These are phyloP conservation scores for Phortica variegata DNA, from an alignment of 1,140 invertebrate species.

Conservation along the genomic window DNA sequence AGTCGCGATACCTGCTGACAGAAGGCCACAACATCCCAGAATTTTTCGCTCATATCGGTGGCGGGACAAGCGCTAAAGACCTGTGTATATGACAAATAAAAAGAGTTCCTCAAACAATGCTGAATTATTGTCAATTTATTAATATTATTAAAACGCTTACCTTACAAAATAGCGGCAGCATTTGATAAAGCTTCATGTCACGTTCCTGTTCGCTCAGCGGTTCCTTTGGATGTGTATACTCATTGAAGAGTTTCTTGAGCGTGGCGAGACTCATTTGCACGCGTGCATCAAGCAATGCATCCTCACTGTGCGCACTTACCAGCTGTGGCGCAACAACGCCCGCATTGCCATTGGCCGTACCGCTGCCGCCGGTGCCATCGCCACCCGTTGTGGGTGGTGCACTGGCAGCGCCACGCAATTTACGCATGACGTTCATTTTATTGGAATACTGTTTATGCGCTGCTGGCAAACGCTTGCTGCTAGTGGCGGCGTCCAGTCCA, in stretches of 20 bases:
- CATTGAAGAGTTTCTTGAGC: slow-evolving; percentile 92
- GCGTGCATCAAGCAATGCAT: slow-evolving; percentile 66
- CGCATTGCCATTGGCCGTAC: slow-evolving; percentile 44
- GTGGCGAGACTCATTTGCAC: slow-evolving; percentile 91
- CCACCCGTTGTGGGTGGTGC: slow-evolving; percentile 18
- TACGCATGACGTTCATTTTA: slow-evolving; percentile 82
- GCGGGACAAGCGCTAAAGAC: slow-evolving; percentile 88
- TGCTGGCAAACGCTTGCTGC: not conserved
- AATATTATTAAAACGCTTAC: slow-evolving; percentile 60
- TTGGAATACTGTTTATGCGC: not conserved
- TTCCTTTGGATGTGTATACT: slow-evolving; percentile 85
- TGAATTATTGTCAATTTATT: not conserved
- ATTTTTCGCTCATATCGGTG: slow-evolving; percentile 92
- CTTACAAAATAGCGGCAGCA: slow-evolving; percentile 97
- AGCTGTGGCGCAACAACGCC: slow-evolving; percentile 13
- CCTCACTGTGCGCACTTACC: slow-evolving; percentile 59
- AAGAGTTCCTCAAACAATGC: not conserved
- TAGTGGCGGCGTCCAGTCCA: not conserved
- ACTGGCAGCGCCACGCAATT: slow-evolving; percentile 67
- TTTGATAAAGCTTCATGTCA: slow-evolving; percentile 94
- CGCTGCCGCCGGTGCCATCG: slow-evolving; percentile 30
- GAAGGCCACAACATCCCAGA: slow-evolving; percentile 89
- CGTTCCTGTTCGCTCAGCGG: slow-evolving; percentile 78
- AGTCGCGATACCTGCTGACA: slow-evolving; percentile 92
- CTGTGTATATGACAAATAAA: slow-evolving; percentile 64